Conservation (phyloP, 2,797 vertebrate species). For the Bufotes viridis region DNA sequence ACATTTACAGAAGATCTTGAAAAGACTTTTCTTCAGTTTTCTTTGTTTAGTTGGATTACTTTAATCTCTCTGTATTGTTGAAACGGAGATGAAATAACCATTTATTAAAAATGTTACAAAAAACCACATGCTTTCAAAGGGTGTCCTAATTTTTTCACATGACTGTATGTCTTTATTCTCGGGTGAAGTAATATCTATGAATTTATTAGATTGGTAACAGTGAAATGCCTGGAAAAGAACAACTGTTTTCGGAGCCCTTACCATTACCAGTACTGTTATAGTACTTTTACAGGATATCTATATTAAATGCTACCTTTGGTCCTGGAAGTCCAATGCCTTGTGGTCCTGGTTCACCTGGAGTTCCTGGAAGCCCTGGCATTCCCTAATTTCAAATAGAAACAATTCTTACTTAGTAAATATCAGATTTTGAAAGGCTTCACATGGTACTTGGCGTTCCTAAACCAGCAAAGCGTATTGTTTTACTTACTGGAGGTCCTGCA, state of each 20-base stretch:
- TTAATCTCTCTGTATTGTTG: no score
- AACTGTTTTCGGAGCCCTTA: not conserved
- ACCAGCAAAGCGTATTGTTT: not conserved
- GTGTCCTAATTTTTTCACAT: no score
- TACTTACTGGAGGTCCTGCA: constrained; percentile 82
- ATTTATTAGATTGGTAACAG: not conserved
- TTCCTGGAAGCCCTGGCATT: constrained; percentile 81
- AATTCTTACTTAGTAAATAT: not conserved
- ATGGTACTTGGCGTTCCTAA: not conserved
- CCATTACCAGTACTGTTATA: not conserved
- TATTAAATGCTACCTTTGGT: constrained; percentile 80
- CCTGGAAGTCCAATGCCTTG: constrained; percentile 87
- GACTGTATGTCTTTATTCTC: not conserved
- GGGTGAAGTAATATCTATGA: not conserved
- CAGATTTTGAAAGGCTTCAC: not conserved
- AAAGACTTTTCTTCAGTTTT: no score
- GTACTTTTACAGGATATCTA: not conserved
- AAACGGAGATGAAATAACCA: no score
- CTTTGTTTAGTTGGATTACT: no score
- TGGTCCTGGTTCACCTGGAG: constrained; percentile 80
- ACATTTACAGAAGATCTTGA: no score
- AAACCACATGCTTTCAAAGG: no score
- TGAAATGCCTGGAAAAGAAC: not conserved
- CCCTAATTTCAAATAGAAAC: constrained; percentile 75
- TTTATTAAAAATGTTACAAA: no score